Evolutionary conservation across 2,113 vertebrate genomes (phyloP).

Genomic region (Trochalopteron elliotii): DNA sequence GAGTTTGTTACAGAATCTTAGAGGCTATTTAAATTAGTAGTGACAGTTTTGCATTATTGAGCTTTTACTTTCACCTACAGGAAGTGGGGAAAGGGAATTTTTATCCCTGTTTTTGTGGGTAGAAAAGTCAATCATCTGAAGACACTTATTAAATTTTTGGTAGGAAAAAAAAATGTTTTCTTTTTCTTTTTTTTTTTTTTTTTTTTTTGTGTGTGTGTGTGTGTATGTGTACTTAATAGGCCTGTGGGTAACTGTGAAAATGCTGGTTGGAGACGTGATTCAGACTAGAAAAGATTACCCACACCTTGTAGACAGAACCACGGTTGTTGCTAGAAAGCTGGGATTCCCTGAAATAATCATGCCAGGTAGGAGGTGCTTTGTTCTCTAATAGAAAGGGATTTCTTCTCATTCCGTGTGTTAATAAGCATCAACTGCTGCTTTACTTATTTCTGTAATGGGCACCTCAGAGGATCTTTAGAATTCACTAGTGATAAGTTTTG

Average conservation of each 20-base stretch:
- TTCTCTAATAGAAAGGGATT: not conserved
- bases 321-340: conserved; percentile 92
- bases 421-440: not conserved
- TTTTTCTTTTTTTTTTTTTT: rapidly evolving
- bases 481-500: not conserved
- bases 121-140: not conserved
- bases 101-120: not conserved
- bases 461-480: not conserved
- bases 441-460: not conserved
- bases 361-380: conserved; percentile 79
- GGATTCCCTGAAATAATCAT: conserved; percentile 99
- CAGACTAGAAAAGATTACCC: conserved; percentile 96
- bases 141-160: too few relatives aligned
- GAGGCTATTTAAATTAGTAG: not conserved
- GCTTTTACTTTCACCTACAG: not conserved
- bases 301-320: conserved; percentile 95
- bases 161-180: too few relatives aligned
- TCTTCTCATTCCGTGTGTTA: not conserved
- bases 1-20: not conserved
- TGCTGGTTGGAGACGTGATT: conserved; percentile 90
- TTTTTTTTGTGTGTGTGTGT: too few relatives aligned
- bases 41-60: not conserved
- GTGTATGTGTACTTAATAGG: conserved; percentile 61
- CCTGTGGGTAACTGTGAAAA: conserved; percentile 97
- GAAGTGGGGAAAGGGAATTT: not conserved